Percentiles rank a stretch among this genome's conserved stretches.
Evolutionary conservation across 2,113 vertebrate species (phyloP).

Genomic region (Rhodinocichla rosea): DNA sequence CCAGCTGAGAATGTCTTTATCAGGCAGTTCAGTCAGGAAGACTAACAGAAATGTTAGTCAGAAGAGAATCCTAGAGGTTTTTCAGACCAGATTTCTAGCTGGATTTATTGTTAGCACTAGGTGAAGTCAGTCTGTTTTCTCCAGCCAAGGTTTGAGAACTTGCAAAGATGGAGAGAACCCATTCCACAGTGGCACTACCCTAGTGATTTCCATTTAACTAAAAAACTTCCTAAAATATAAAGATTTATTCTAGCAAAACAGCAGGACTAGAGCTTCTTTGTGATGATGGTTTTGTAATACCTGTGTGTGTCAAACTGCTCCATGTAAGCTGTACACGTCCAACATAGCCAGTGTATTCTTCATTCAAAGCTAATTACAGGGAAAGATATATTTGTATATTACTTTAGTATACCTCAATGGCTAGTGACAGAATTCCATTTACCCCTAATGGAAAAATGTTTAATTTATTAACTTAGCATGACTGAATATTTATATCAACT

Average conservation of each 20-base stretch:
- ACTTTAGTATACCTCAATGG: not conserved
- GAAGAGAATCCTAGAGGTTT: not conserved
- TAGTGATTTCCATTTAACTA: not conserved
- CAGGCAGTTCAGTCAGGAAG: not conserved
- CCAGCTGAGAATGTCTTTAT: not conserved
- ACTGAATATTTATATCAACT: not conserved
- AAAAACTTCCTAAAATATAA: not conserved
- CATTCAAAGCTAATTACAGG: not conserved
- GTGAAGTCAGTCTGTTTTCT: not conserved
- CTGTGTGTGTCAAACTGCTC: not conserved
- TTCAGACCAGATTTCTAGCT: not conserved
- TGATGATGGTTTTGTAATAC: not conserved
- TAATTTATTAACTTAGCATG: not conserved
- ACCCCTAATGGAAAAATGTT: not conserved
- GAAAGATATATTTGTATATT: not conserved
- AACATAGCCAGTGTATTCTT: not conserved
- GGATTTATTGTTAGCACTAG: not conserved
- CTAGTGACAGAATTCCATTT: not conserved
- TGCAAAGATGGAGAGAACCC: not conserved
- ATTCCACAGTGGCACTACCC: not conserved
- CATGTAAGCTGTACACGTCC: not conserved
- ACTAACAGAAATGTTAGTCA: not conserved
- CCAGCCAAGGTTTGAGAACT: not conserved
- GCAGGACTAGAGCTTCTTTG: not conserved
- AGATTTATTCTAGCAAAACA: not conserved